Base-by-base conservation (phyloP, 1,140 invertebrate genomes). In the Ctenoplectra terminalis region DNA sequence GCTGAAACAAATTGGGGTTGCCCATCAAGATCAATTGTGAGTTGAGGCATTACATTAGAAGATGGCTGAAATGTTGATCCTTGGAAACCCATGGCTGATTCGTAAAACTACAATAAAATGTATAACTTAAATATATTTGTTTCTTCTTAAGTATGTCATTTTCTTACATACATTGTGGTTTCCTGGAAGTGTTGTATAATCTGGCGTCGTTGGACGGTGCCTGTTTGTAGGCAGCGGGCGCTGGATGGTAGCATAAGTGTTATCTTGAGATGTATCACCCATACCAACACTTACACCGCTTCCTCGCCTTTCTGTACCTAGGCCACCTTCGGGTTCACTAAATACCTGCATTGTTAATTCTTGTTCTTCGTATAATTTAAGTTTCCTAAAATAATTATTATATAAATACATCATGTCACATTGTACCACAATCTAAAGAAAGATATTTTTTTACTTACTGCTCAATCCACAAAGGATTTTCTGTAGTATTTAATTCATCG, bases 381-480 rank as follows among this genome's bases (percentile, higher is more conserved):
- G 93, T 95, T 98, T 98, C 88, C 96, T 97, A 17, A 89, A 91
- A 87, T 75, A 29, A 67, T 56, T 23, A 83, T 8, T 52, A 34
- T 60, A 78, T 37, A 48, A 15, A 56, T 37, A 46, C 48, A 63
- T 61, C 15, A 0, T 56, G n/a, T n/a, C n/a, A n/a, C 40, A 15
- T 29, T 31, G 63, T 52, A 66, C 31, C 9, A 3, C 48, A 1
- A 1, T 1, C 26, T 13, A 9, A 11, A n/a, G 60, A 43, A 72
- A n/a, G 5, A 15, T 9, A 31, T 17, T 7, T n/a, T 20, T 52
- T 40, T 73, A 94, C 96, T 95, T 91, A 97, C 96, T 98, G 97
- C 94, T 98, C 98, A 61, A 98, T 97, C 98, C 98, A 98, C 1
- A 98, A 93, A 0, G 98, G 98, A 95, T 98, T 98, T 92, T 98